Evolutionary conservation across 2,888 invertebrate species (phyloP), one percentile per base, ranked within the genome.

Genomic region (Pardosa pseudoannulata): DNA sequence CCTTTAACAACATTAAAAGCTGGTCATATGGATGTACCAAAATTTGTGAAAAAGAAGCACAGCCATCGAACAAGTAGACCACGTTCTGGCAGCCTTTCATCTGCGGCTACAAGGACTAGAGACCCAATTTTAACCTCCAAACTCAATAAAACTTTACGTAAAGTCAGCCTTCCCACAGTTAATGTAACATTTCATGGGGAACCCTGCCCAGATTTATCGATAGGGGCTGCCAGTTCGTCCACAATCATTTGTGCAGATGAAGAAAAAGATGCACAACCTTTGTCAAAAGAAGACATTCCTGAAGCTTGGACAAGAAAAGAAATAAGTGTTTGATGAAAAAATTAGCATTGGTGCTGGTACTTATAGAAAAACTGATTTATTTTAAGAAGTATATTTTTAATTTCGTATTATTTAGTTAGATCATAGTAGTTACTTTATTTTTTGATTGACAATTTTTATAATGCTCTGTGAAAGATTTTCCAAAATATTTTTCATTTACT

Each of bases 1-100:
- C 91, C 91, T 13, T 89, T 92, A 27, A 90, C 91, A 64, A 76
- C 70, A 16, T 27, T 85, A 39, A 88, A 80, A 31, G 85, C 70
- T 16, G 36, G 65, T 0, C 79, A 32, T 16, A 79, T 79, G 7
- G 85, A 86, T 83, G 83, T 87, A 9, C 88, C 83, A 41, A 82
- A 88, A 31, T 88, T 88, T 71, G 36, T 78, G 11, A 89, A 88
- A 56, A 88, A 88, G 39, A 89, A 88, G 39, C 76, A 74, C 28
- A 50, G 62, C 19, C 71, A 65, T 32, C 76, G 85, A 27, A 39
- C 50, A 13, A 81, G 32, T 9, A 72, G 89, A 19, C 88, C 88
- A 50, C 78, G 89, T 11, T 89, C 89, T 1, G 89, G 89, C 5
- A 89, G 89, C 67, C 75, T 89, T 16, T 88, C 89, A 5, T 88